Conservation (phyloP, 2,113 vertebrate genomes). For the Campylomormyrus numenius region DNA sequence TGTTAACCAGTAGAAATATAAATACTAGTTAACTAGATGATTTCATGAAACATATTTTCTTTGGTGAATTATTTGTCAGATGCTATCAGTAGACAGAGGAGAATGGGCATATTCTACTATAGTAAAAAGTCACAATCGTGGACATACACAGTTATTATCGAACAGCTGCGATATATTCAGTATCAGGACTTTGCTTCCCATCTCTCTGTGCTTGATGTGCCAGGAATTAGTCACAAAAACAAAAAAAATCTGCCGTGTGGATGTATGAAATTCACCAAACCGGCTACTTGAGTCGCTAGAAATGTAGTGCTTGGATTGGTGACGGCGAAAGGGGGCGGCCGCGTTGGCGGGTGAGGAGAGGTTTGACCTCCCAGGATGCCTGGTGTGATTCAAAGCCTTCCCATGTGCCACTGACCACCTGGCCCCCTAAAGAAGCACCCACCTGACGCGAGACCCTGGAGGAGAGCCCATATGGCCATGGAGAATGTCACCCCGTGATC, state of each 20-base stretch:
- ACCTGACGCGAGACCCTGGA: not conserved
- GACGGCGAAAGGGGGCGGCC: slow-evolving; percentile 10
- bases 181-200: not conserved
- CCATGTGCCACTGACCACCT: not conserved
- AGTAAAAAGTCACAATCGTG: not conserved
- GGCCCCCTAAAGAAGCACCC: not conserved
- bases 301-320: not conserved
- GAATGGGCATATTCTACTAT: not conserved
- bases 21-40: not conserved
- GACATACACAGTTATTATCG: not conserved
- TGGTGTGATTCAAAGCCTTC: not conserved
- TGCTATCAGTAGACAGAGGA: not conserved
- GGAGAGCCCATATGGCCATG: not conserved
- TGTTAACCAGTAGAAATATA: not conserved
- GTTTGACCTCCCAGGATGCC: slow-evolving; percentile 22
- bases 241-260: not conserved
- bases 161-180: not conserved
- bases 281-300: not conserved
- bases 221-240: not conserved
- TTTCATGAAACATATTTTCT: not conserved
- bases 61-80: not conserved
- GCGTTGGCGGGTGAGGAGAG: slow-evolving; percentile 14
- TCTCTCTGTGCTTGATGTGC: not conserved
- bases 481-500: not conserved
- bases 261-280: not conserved